phyloP scores from a whole-genome alignment of 2,797 vertebrate species.

The Enoplosus armatus region DNA sequence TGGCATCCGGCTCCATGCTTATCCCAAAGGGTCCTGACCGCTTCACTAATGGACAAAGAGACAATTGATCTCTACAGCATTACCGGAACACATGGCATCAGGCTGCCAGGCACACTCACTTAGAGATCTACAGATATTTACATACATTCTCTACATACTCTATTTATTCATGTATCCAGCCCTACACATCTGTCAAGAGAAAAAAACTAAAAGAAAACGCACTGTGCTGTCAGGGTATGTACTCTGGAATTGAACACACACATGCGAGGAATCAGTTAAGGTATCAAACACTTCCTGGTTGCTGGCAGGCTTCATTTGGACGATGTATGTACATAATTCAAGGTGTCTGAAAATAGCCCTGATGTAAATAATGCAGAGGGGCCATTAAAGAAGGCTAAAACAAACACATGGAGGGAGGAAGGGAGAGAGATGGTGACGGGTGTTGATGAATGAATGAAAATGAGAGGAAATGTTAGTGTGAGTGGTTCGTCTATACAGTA shows the following conservation, averaged over 20 bases:
- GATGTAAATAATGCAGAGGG: slow-evolving; percentile 75
- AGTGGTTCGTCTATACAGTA: neutral
- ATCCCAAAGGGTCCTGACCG: slow-evolving; percentile 64
- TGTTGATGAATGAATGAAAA: slow-evolving; percentile 30
- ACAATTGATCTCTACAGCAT: slow-evolving; percentile 71
- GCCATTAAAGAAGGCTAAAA: slow-evolving; percentile 66
- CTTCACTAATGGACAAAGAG: slow-evolving; percentile 69
- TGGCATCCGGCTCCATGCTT: slow-evolving; percentile 58
- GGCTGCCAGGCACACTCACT: slow-evolving; percentile 41
- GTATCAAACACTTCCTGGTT: slow-evolving; percentile 64
- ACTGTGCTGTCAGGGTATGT: neutral
- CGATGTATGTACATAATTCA: slow-evolving; percentile 66
- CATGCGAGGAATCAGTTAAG: slow-evolving; percentile 33
- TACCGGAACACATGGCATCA: slow-evolving; percentile 65
- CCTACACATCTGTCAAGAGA: slow-evolving; percentile 37
- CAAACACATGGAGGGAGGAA: slow-evolving; percentile 33
- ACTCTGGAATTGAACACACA: slow-evolving; percentile 18
- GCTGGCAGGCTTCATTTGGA: slow-evolving; percentile 62
- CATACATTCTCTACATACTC: slow-evolving; percentile 9
- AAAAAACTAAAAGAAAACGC: slow-evolving; percentile 4
- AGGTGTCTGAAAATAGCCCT: slow-evolving; percentile 72
- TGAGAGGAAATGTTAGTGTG: slow-evolving; percentile 5
- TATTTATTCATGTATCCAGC: slow-evolving; percentile 24
- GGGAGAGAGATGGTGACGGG: slow-evolving; percentile 29
- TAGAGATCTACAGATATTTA: slow-evolving; percentile 36